Evolutionary conservation across 2,113 vertebrate genomes (phyloP), one percentile per base, ranked within the genome.

Genomic region (Grammatotria lemairii): DNA sequence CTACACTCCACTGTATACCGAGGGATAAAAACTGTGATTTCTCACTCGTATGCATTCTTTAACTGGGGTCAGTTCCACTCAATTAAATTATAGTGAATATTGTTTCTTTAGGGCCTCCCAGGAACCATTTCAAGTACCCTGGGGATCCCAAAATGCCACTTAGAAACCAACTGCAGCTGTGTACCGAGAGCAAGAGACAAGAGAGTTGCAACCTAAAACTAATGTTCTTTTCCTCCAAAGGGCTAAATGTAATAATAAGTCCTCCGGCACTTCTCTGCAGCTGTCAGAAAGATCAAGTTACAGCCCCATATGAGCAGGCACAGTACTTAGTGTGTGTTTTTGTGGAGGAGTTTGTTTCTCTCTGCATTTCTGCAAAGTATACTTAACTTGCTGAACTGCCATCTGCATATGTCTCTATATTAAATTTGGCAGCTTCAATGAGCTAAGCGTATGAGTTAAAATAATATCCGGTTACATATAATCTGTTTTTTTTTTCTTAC

Each of bases 241-340:
- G 85, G 38, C 88, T 90, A 86, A 93, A 94, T 90, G 88, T 87
- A 92, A 92, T 94, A 94, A 94, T 83, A 87, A 88, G 88, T 93
- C 93, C 85, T 91, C 81, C 9, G 93, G 91, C 84, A 75, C 88
- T 81, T 92, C 81, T 87, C 86, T 81, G 90, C 93, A 93, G 94
- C 92, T 95, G 93, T 88, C 88, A 85, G 65, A 86, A 70, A 87
- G 88, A 91, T 93, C 84, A 84, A 83, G 88, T 92, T 90, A 85
- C 82, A 88, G 83, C 90, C 85, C 82, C 78, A 38, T 80, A 87
- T 73, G 86, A 92, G 88, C 68, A 33, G 80, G 57, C 82, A 45
- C 38, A 17, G 65, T 70, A 80, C 63, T 21, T 57, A 7, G 80
- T 31, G 85, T 70, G 65, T 70, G 54, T 81, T 47, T 81, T 26